Percentiles rank a stretch among this genome's conserved stretches.
These are phyloP conservation scores for Protosalanx chinensis DNA, from an alignment of 2,797 vertebrate genomes.

Conservation along the genomic window DNA sequence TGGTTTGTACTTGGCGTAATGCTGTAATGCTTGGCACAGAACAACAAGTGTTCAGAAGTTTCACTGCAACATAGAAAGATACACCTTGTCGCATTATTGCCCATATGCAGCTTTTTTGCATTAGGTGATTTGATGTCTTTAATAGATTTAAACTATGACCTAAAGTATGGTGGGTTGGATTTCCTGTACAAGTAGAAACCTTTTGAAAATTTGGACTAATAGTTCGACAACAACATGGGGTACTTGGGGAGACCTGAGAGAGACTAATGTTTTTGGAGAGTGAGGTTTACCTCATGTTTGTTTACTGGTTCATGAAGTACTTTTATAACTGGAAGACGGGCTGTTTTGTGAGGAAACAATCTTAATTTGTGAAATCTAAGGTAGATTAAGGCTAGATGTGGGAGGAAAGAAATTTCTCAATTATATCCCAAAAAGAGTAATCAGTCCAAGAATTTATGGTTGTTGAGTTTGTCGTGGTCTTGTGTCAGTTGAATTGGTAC, in stretches of 20 bases:
- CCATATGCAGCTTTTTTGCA: neutral
- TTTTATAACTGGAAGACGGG: too few species aligned
- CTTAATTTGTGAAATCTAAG: too few species aligned
- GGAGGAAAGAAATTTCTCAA: neutral
- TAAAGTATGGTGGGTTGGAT: neutral
- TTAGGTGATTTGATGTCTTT: neutral
- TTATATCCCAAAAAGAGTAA: neutral
- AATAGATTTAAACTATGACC: neutral
- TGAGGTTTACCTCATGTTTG: too few species aligned
- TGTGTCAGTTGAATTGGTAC: neutral
- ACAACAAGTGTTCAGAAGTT: neutral
- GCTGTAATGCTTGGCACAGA: slow-evolving; percentile 17
- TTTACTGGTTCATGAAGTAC: too few species aligned
- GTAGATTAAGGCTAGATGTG: too few species aligned
- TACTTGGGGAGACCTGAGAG: too few species aligned
- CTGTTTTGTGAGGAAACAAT: too few species aligned
- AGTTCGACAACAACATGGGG: too few species aligned
- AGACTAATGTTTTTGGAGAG: too few species aligned
- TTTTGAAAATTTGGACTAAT: neutral
- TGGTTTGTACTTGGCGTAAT: neutral
- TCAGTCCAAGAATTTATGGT: neutral
- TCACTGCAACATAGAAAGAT: too few species aligned
- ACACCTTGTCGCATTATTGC: too few species aligned
- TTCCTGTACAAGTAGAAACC: too few species aligned
- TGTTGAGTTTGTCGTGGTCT: slow-evolving; percentile 3